These are phyloP conservation scores for Luffia ferchaultella DNA, from an alignment of 2,888 invertebrate genomes.

Conservation along the genomic window DNA sequence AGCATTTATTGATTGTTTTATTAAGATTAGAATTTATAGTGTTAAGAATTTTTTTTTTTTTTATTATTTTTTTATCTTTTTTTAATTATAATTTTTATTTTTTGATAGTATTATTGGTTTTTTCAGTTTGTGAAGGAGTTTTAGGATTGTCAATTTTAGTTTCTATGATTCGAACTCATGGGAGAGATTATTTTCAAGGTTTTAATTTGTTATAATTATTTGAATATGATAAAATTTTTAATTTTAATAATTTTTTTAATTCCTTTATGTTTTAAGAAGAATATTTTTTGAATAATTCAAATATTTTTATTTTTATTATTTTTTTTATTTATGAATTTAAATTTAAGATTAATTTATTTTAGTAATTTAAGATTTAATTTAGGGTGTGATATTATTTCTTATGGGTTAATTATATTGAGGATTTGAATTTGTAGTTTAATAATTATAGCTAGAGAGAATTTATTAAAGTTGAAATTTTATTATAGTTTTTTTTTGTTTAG, in stretches of 20 bases:
- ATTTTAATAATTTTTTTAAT: slow-evolving; percentile 53
- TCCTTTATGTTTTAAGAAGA: slow-evolving; percentile 54
- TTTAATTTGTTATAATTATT: slow-evolving; percentile 63
- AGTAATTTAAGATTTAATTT: slow-evolving; percentile 44
- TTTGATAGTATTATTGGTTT: slow-evolving; percentile 68
- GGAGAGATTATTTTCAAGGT: slow-evolving; percentile 70
- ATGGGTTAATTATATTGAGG: slow-evolving; percentile 62
- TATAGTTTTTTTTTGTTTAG: slow-evolving; percentile 57
- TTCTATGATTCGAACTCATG: slow-evolving; percentile 67
- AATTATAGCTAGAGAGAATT: slow-evolving; percentile 62
- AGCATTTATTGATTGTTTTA: slow-evolving; percentile 67
- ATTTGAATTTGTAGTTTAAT: slow-evolving; percentile 70
- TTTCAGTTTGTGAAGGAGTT: slow-evolving; percentile 71
- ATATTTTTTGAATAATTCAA: slow-evolving; percentile 62
- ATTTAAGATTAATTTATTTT: slow-evolving; percentile 34
- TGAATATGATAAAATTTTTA: slow-evolving; percentile 68
- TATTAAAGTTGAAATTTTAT: slow-evolving; percentile 48
- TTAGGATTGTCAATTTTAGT: slow-evolving; percentile 71
- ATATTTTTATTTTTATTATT: slow-evolving; percentile 54
- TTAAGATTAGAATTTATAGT: slow-evolving; percentile 70
- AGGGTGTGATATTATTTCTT: slow-evolving; percentile 60
- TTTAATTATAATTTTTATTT: slow-evolving; percentile 60
- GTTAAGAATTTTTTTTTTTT: slow-evolving; percentile 59
- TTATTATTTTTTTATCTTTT: slow-evolving; percentile 50
- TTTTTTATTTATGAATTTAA: slow-evolving; percentile 53